phyloP scores from a whole-genome alignment of 2,888 invertebrate species.

The Xanthostigma xanthostigma region DNA sequence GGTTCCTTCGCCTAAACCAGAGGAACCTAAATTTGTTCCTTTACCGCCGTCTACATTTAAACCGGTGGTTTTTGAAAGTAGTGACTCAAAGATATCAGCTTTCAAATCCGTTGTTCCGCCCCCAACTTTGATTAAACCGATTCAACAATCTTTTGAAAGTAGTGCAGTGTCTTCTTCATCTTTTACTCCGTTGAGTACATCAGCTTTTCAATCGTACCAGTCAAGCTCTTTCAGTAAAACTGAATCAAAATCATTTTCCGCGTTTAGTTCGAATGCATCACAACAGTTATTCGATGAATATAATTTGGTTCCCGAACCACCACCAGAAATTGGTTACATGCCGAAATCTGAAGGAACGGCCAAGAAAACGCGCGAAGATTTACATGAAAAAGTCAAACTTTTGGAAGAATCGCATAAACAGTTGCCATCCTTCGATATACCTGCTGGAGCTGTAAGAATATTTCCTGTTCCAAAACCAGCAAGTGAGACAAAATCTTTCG shows the following conservation, averaged over 20 bases:
- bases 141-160: background rate
- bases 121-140: background rate
- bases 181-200: no score
- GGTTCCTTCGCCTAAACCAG: constrained; percentile 16
- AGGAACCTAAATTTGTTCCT: constrained; percentile 20
- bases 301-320: constrained; percentile 48
- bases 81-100: constrained; percentile 12
- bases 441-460: constrained; percentile 40
- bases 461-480: constrained; percentile 26
- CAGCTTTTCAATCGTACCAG: no score
- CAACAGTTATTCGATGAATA: constrained; percentile 28
- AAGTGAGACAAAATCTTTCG: constrained; percentile 12
- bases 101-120: background rate
- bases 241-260: no score
- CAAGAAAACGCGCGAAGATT: constrained; percentile 32
- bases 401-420: constrained; percentile 41
- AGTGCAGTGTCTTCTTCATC: background rate
- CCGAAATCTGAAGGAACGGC: constrained; percentile 29
- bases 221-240: no score
- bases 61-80: constrained; percentile 5
- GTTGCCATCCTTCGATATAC: constrained; percentile 33
- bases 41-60: constrained; percentile 9
- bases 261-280: constrained; percentile 6
- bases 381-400: constrained; percentile 41
- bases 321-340: constrained; percentile 50